Evolutionary conservation across 2,797 vertebrate species (phyloP).

Genomic region (Tachyglossus aculeatus): DNA sequence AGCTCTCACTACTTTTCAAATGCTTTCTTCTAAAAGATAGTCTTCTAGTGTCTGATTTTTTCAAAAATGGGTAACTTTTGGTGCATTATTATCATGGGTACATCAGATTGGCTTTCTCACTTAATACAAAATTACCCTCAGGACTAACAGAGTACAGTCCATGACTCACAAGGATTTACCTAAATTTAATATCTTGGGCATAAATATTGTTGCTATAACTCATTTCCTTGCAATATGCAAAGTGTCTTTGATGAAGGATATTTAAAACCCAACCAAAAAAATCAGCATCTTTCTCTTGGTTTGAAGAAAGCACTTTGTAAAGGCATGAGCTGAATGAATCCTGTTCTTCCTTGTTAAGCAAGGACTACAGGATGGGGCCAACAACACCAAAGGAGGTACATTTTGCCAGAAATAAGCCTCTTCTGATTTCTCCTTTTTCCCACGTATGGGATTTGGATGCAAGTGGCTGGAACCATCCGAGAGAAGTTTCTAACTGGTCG

Average conservation of each 20-base stretch:
- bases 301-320: constrained; percentile 19
- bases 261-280: constrained; percentile 1
- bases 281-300: constrained; percentile 17
- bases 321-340: constrained; percentile 11
- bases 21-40: constrained; percentile 2
- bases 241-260: constrained; percentile 14
- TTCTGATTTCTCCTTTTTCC: constrained; percentile 21
- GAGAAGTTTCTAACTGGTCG: constrained; percentile 23
- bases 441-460: constrained; percentile 20
- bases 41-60: constrained; percentile 26
- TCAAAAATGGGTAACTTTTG: neutral
- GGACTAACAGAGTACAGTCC: constrained; percentile 18
- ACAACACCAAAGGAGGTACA: constrained; percentile 13
- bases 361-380: constrained; percentile 12
- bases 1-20: neutral
- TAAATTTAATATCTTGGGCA: constrained; percentile 35
- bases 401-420: neutral
- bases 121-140: constrained; percentile 32
- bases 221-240: constrained; percentile 38
- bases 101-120: constrained; percentile 23
- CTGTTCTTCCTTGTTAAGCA: neutral
- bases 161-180: constrained; percentile 15
- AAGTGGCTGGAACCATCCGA: neutral
- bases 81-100: constrained; percentile 20
- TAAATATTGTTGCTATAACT: constrained; percentile 42